phyloP scores from a whole-genome alignment of 2,888 invertebrate genomes.

The Catocala fraxini region DNA sequence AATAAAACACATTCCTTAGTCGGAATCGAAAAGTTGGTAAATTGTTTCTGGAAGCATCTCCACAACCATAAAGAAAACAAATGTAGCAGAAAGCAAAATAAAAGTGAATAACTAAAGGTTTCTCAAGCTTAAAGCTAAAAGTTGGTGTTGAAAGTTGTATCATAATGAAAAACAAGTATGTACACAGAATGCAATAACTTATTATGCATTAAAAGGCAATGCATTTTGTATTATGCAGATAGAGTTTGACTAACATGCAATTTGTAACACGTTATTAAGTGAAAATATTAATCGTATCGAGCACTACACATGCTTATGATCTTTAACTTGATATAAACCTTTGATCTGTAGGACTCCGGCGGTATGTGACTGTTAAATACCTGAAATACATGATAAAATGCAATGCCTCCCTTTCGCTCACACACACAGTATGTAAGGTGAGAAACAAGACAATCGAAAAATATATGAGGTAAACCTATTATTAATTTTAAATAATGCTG shows the following conservation, averaged over 20 bases:
- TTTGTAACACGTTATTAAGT: conserved; percentile 60
- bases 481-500: conserved; percentile 28
- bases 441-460: conserved; percentile 46
- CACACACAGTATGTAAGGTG: conserved; percentile 51
- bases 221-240: conserved; percentile 59
- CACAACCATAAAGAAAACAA: conserved; percentile 67
- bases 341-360: conserved; percentile 97
- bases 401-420: conserved; percentile 73
- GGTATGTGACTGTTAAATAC: conserved; percentile 98
- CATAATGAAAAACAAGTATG: conserved; percentile 35
- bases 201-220: conserved; percentile 55
- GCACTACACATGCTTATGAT: conserved; percentile 84
- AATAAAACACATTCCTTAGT: conserved; percentile 32
- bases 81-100: conserved; percentile 65
- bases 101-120: conserved; percentile 42
- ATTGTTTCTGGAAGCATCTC: conserved; percentile 52
- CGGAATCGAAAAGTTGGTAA: conserved; percentile 34
- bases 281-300: conserved; percentile 65
- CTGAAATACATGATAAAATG: conserved; percentile 90
- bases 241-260: conserved; percentile 71
- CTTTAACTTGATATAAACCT: conserved; percentile 91
- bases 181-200: conserved; percentile 41
- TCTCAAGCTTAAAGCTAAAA: conserved; percentile 47
- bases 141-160: conserved; percentile 32
- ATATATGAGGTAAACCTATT: conserved; percentile 38